phyloP scores from a whole-genome alignment of 2,113 vertebrate genomes.

The Marcusenius ussheri region DNA sequence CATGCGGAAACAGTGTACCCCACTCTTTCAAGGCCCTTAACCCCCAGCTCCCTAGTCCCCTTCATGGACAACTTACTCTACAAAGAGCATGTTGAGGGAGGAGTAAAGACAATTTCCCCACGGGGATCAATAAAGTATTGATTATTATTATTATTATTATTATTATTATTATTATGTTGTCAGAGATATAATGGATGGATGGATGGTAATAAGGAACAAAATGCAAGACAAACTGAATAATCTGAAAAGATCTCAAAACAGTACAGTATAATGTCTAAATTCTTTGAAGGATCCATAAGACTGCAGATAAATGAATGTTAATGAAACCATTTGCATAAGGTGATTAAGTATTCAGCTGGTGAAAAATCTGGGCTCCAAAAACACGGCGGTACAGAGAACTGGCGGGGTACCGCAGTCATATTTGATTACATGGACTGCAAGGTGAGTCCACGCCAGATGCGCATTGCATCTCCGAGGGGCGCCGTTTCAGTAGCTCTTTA shows the following conservation, averaged over 20 bases:
- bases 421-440: conserved; percentile 4
- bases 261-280: background rate
- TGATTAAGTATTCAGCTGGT: conserved; percentile 44
- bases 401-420: background rate
- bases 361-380: conserved; percentile 33
- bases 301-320: conserved; percentile 36
- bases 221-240: background rate
- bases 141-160: background rate
- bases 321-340: conserved; percentile 46
- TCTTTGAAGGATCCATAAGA: conserved; percentile 32
- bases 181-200: background rate
- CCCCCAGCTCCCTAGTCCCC: too few relatives aligned
- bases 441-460: background rate
- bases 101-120: too few relatives aligned
- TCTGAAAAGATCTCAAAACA: background rate
- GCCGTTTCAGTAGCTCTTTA: background rate
- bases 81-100: too few relatives aligned
- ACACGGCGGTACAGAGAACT: background rate
- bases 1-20: background rate
- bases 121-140: too few relatives aligned
- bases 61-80: too few relatives aligned
- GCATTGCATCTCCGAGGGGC: background rate
- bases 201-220: background rate
- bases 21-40: background rate
- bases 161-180: background rate